Percentiles rank a stretch among this genome's conserved stretches.
Evolutionary conservation across 2,888 invertebrate species (phyloP).

Genomic region (Cheilosia vulpina): DNA sequence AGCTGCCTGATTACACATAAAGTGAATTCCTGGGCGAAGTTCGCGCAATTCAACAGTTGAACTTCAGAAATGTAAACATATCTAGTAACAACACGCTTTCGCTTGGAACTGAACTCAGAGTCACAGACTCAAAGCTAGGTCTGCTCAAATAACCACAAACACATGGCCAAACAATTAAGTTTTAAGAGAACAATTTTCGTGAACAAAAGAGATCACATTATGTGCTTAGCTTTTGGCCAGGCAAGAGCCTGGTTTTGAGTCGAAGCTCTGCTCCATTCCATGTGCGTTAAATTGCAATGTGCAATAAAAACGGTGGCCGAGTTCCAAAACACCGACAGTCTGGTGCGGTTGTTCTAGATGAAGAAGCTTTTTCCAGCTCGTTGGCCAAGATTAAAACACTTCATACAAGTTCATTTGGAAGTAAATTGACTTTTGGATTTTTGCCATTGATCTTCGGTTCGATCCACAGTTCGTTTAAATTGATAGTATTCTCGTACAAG

Average conservation of each 20-base stretch:
- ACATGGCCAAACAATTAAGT: background rate
- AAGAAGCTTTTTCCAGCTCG: constrained; percentile 16
- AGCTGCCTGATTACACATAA: background rate
- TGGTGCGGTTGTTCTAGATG: constrained; percentile 49
- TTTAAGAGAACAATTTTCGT: constrained; percentile 44
- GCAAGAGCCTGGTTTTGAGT: constrained; percentile 16
- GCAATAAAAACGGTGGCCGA: constrained; percentile 55
- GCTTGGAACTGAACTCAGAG: too few species aligned
- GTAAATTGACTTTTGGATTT: background rate
- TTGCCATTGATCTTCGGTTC: constrained; percentile 2
- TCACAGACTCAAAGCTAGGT: background rate
- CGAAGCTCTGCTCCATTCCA: background rate
- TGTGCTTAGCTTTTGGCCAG: constrained; percentile 12
- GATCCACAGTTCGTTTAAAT: constrained; percentile 9
- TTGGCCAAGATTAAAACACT: background rate
- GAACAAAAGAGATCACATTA: constrained; percentile 40
- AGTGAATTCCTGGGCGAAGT: background rate
- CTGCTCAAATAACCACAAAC: background rate
- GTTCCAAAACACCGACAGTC: constrained; percentile 19
- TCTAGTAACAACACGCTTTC: too few species aligned
- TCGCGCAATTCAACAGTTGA: too few species aligned
- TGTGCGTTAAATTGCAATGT: constrained; percentile 5
- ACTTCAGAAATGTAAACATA: too few species aligned
- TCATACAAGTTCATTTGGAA: background rate
- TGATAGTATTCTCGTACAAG: constrained; percentile 5